These are phyloP conservation scores for Caloenas nicobarica DNA, from an alignment of 2,113 vertebrate species.

Conservation along the genomic window DNA sequence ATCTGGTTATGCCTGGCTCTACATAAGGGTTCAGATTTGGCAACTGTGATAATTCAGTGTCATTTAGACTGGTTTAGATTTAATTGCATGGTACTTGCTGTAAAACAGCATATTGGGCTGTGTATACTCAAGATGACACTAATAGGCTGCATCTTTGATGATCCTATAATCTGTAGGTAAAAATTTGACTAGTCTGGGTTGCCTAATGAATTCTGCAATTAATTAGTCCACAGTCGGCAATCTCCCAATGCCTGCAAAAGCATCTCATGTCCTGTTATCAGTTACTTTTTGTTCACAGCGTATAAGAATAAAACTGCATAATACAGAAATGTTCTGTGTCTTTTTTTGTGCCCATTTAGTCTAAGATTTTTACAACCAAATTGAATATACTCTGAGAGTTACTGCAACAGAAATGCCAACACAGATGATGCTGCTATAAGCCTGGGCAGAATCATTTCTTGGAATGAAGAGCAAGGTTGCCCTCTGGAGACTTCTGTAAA, in stretches of 20 bases:
- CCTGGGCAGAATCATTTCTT: neutral
- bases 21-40: neutral
- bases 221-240: neutral
- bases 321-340: neutral
- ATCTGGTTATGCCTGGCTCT: neutral
- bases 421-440: neutral
- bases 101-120: neutral
- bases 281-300: neutral
- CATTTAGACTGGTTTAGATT: neutral
- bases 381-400: neutral
- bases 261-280: neutral
- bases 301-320: neutral
- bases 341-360: neutral
- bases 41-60: neutral
- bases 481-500: slow-evolving; percentile 42
- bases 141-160: neutral
- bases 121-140: neutral
- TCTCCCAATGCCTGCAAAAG: neutral
- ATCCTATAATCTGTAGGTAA: neutral
- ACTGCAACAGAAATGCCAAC: neutral
- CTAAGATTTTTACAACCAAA: neutral
- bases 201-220: neutral
- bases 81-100: neutral
- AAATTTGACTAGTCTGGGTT: neutral
- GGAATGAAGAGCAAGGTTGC: slow-evolving; percentile 47